These are phyloP conservation scores for Melanargia galathea DNA, from an alignment of 2,888 invertebrate genomes.

Conservation along the genomic window DNA sequence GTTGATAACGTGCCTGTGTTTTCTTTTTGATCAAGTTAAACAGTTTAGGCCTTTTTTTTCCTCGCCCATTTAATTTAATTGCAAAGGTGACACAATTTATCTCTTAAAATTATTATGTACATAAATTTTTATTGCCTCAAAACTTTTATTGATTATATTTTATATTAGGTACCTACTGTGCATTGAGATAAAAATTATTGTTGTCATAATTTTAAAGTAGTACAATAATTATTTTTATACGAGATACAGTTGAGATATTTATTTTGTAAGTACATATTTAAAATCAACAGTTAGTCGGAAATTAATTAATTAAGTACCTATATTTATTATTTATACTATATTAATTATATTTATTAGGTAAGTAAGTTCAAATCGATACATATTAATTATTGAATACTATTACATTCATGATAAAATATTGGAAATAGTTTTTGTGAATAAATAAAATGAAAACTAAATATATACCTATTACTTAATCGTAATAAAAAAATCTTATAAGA, in stretches of 20 bases:
- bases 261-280: not conserved
- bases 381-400: too few relatives aligned
- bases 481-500: too few relatives aligned
- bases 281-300: too few relatives aligned
- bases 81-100: slow-evolving; percentile 43
- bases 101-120: slow-evolving; percentile 2
- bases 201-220: slow-evolving; percentile 4
- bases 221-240: not conserved
- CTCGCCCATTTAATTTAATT: slow-evolving; percentile 31
- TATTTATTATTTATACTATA: too few relatives aligned
- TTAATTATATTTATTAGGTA: too few relatives aligned
- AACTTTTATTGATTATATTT: slow-evolving; percentile 31
- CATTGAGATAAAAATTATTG: slow-evolving; percentile 18
- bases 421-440: too few relatives aligned
- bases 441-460: too few relatives aligned
- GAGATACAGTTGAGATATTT: not conserved
- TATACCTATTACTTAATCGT: too few relatives aligned
- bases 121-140: slow-evolving; percentile 20
- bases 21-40: slow-evolving; percentile 19
- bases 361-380: too few relatives aligned
- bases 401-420: too few relatives aligned
- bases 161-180: slow-evolving; percentile 9
- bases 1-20: slow-evolving; percentile 42
- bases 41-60: slow-evolving; percentile 36
- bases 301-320: not conserved